Conservation (phyloP, 2,113 vertebrate genomes). For the Rattus norvegicus region GRCr8 NC_086036.1:48145001-48145500, state of each 20-base stretch:
- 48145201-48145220: neutral
- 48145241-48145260: neutral
- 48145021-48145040: neutral
- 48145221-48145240: neutral
- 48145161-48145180: neutral
- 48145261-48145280: neutral
- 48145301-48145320: neutral
- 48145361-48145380: neutral
- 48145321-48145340: neutral
- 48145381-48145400: constrained; percentile 6
- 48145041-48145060: neutral
- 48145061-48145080: too few relatives aligned
- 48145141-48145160: neutral
- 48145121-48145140: neutral
- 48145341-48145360: neutral
- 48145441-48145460: neutral
- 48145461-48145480: neutral
- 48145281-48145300: neutral
- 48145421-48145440: too few relatives aligned
- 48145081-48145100: too few relatives aligned
- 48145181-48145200: neutral
- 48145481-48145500: neutral
- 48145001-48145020: neutral
- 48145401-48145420: neutral
- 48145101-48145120: too few relatives aligned